Evolutionary conservation across 2,888 invertebrate genomes (phyloP), one percentile per base, ranked within the genome.

Genomic region (Auanema freiburgensis): DNA sequence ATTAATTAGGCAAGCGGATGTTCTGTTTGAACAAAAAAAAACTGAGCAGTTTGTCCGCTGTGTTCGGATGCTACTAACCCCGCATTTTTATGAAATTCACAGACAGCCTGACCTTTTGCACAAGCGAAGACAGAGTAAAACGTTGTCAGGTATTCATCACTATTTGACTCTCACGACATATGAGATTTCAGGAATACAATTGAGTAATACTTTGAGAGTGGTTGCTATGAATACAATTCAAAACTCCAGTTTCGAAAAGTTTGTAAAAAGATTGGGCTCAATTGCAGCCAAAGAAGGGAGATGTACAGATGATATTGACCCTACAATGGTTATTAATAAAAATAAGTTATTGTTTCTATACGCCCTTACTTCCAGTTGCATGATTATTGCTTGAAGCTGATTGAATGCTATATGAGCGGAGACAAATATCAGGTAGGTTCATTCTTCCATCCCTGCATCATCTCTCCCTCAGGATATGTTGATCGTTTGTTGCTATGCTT

Each of bases 401-500:
- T 79, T 16, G 81, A 81, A 57, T 63, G 64, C 53, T 63, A 83
- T 14, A 49, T 67, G 16, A 42, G 56, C 3, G 54, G 65, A 50
- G 66, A 63, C 24, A 66, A 66, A 33, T 66, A 71, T 59, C 56
- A 62, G 21, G 52, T 52, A 21, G 10, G 46, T 43, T 43, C 12
- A 11, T 14, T 14, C 14, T 43, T 43, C 14, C 14, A 12, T 43
- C 43, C 43, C 14, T 43, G 14, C 14, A 11, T 43, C 14, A 11
- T 43, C 43, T 14, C 51, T 18, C 33, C 23, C 11, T 52, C 10
- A 59, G 12, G 82, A 83, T 24, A 72, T 75, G 55, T 66, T 79
- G 8, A 67, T 76, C 42, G 77, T 81, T 24, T 78, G 81, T 55
- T 79, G 78, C 55, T 83, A 78, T 57, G 77, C 82, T 2, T 78